Conservation (phyloP, 2,888 invertebrate species). For the Antitype chi region DNA sequence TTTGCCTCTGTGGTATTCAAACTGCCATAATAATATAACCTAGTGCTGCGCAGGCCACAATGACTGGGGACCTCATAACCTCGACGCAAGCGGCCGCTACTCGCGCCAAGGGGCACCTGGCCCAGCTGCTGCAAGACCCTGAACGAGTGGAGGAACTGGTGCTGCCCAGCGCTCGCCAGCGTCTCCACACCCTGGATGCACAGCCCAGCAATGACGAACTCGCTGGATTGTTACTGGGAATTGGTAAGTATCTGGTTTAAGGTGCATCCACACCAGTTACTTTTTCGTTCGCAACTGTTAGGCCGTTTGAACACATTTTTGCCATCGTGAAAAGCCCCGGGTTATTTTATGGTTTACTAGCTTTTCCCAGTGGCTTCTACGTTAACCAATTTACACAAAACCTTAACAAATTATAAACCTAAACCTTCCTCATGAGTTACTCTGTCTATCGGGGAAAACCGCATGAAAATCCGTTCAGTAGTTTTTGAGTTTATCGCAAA, state of each 20-base stretch:
- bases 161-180: constrained; percentile 79
- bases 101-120: constrained; percentile 89
- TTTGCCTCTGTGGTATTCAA: not conserved
- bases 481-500: too few species aligned
- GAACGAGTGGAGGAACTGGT: constrained; percentile 70
- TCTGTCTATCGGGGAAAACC: too few species aligned
- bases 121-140: constrained; percentile 69
- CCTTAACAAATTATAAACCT: too few species aligned
- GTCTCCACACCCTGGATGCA: constrained; percentile 75
- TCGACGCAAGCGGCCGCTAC: constrained; percentile 89
- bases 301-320: too few species aligned
- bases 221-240: constrained; percentile 82
- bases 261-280: too few species aligned
- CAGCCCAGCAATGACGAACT: constrained; percentile 75
- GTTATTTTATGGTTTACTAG: too few species aligned
- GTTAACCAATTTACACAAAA: too few species aligned
- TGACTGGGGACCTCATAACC: constrained; percentile 94
- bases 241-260: constrained; percentile 74
- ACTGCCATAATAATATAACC: constrained; percentile 37
- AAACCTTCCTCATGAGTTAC: too few species aligned
- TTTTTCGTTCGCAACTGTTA: too few species aligned
- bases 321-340: too few species aligned
- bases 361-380: too few species aligned
- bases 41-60: constrained; percentile 88
- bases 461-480: too few species aligned